Conservation (phyloP, 2,113 vertebrate genomes). For the Acrocephalus kingi region DNA sequence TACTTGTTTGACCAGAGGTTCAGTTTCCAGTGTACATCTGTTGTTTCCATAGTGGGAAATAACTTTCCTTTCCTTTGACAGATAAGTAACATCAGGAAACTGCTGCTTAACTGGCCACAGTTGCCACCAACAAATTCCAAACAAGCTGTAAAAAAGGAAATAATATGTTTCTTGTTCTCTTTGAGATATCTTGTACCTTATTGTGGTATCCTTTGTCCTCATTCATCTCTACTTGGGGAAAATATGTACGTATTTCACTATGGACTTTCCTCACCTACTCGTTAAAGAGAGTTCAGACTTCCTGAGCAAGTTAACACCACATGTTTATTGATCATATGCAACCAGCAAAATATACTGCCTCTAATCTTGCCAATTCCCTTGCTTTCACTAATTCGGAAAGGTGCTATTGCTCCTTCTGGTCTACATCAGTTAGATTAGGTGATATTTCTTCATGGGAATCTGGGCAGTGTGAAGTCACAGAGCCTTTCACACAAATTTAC, state of each 20-base stretch:
- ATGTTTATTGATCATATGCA: neutral
- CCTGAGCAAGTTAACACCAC: neutral
- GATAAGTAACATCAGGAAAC: neutral
- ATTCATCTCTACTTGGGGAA: neutral
- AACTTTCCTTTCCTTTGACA: neutral
- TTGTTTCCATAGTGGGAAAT: neutral
- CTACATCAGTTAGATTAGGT: neutral
- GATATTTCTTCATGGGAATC: neutral
- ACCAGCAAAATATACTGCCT: neutral
- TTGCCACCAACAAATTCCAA: slow-evolving; percentile 14
- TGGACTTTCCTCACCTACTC: neutral
- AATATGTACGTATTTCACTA: neutral
- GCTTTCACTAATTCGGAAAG: neutral
- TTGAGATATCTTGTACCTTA: neutral
- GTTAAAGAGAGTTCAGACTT: neutral
- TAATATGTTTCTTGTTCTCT: neutral
- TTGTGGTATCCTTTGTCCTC: neutral
- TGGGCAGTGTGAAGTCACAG: neutral
- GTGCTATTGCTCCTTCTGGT: neutral
- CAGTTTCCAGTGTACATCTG: neutral
- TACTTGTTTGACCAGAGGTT: neutral
- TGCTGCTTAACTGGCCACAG: neutral
- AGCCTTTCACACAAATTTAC: neutral
- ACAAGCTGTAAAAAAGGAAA: neutral
- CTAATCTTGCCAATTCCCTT: neutral